These are phyloP conservation scores for Mugil cephalus DNA, from an alignment of 2,113 vertebrate species.

Conservation along the genomic window DNA sequence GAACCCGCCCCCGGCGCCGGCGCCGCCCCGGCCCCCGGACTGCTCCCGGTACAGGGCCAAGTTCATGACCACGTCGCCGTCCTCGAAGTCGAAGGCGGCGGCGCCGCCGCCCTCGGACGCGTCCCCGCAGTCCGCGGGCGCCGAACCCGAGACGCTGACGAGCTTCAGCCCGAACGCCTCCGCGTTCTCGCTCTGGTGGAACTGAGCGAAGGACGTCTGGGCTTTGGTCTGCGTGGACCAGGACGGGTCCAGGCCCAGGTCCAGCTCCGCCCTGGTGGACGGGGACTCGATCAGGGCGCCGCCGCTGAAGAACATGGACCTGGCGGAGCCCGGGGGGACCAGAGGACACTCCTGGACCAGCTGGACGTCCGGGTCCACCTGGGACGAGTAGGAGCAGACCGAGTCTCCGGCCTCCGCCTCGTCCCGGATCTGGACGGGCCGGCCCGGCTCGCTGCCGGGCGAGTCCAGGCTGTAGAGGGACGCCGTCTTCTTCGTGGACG, in stretches of 20 bases:
- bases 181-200: constrained; percentile 32
- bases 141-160: constrained; percentile 51
- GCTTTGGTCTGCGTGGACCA: constrained; percentile 57
- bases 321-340: background rate
- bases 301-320: constrained; percentile 24
- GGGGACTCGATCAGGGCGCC: constrained; percentile 30
- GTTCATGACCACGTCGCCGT: constrained; percentile 22
- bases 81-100: constrained; percentile 43
- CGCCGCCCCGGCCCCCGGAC: background rate
- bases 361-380: constrained; percentile 50
- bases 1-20: background rate
- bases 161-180: constrained; percentile 65
- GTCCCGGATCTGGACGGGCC: constrained; percentile 8
- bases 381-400: constrained; percentile 11
- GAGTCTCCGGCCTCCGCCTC: constrained; percentile 30
- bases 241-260: constrained; percentile 4
- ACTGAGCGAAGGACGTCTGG: constrained; percentile 17
- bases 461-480: constrained; percentile 55
- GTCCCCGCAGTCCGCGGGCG: constrained; percentile 41
- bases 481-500: background rate
- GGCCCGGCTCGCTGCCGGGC: constrained; percentile 33
- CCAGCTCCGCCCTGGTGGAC: constrained; percentile 5
- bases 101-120: constrained; percentile 49
- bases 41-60: constrained; percentile 53
- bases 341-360: constrained; percentile 53